Evolutionary conservation across 2,797 vertebrate species (phyloP).

Genomic region (Aselliscus stoliczkanus): DNA sequence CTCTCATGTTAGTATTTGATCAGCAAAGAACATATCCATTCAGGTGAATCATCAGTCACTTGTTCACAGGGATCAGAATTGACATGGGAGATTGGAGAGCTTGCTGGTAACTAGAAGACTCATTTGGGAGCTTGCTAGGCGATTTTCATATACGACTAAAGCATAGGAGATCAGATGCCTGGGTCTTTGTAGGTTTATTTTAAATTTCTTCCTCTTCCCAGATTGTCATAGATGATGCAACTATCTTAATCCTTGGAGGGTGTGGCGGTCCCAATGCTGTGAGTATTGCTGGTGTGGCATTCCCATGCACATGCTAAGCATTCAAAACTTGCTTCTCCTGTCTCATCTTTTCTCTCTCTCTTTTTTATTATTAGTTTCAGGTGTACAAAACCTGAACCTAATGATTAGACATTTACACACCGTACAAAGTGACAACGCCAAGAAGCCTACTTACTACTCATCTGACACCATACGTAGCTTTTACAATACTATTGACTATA

Average conservation of each 20-base stretch:
- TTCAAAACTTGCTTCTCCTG: background rate
- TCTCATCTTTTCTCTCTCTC: background rate
- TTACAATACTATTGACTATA: too few species aligned
- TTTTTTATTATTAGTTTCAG: too few species aligned
- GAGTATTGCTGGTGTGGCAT: conserved; percentile 76
- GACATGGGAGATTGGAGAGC: background rate
- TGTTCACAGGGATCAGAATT: background rate
- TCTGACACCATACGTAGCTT: too few species aligned
- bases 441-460: too few species aligned
- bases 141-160: background rate
- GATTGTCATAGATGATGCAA: conserved; percentile 95
- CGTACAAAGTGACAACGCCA: too few species aligned
- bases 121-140: background rate
- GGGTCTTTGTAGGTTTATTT: conserved; percentile 42
- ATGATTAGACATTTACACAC: too few species aligned
- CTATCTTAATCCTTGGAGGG: conserved; percentile 95
- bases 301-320: fast-evolving
- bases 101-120: background rate
- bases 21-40: conserved; percentile 6
- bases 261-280: conserved; percentile 98
- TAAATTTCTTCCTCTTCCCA: conserved; percentile 72
- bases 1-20: conserved; percentile 17
- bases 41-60: background rate
- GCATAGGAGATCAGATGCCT: background rate
- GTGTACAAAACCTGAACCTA: too few species aligned